These are phyloP conservation scores for Poeciliopsis turneri DNA, from an alignment of 2,797 vertebrate genomes.

Conservation along the genomic window DNA sequence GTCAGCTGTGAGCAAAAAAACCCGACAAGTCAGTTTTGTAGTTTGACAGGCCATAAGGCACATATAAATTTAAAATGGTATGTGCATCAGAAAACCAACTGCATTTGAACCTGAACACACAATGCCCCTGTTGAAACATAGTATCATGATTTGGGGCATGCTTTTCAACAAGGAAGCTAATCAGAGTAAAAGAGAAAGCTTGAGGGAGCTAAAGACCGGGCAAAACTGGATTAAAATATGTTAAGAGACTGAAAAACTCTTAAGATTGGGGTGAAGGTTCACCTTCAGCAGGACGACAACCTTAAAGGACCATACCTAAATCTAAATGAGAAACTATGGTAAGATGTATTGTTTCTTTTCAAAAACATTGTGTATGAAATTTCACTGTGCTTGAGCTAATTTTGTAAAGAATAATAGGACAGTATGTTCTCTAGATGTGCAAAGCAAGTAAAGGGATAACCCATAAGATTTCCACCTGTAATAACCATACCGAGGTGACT, in stretches of 20 bases:
- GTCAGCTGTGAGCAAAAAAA: background rate
- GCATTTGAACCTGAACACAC: background rate
- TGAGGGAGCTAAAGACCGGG: background rate
- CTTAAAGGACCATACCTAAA: background rate
- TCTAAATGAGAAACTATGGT: background rate
- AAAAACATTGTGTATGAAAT: background rate
- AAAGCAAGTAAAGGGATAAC: background rate
- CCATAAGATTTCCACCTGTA: background rate
- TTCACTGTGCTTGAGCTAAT: background rate
- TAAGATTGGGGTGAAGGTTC: background rate
- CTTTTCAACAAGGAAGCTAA: background rate
- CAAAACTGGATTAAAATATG: background rate
- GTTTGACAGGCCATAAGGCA: background rate
- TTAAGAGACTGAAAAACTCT: background rate
- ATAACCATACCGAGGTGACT: background rate
- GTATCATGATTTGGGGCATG: background rate
- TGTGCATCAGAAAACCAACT: background rate
- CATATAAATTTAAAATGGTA: background rate
- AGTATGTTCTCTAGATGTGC: background rate
- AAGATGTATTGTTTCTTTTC: background rate
- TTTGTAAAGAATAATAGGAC: background rate
- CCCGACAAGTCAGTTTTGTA: background rate
- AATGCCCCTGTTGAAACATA: background rate
- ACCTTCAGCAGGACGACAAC: background rate
- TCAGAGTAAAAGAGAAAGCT: background rate